phyloP scores from a whole-genome alignment of 2,888 invertebrate genomes.

The Tribolium freemani region DNA sequence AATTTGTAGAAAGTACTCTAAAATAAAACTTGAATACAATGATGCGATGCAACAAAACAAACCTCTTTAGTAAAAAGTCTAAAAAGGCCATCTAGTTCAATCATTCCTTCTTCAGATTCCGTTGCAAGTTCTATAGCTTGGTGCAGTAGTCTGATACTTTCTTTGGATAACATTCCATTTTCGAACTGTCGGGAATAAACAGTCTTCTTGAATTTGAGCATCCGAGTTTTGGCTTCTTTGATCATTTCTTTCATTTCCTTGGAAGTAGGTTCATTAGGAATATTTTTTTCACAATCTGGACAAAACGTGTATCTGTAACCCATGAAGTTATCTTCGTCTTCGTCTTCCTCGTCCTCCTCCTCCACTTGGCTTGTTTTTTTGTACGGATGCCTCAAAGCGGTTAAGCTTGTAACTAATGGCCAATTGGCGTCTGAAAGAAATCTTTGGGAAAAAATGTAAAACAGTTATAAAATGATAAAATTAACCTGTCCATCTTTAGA shows the following conservation, averaged over 20 bases:
- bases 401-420: slow-evolving; percentile 1
- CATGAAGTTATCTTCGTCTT: slow-evolving; percentile 14
- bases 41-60: not conserved
- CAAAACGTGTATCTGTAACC: not conserved
- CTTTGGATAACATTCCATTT: slow-evolving; percentile 74
- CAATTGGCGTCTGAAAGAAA: slow-evolving; percentile 16
- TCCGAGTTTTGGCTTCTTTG: slow-evolving; percentile 72
- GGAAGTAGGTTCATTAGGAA: slow-evolving; percentile 7
- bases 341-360: slow-evolving; percentile 2
- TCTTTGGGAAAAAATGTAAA: not conserved
- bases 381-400: slow-evolving; percentile 12
- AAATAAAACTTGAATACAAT: not conserved
- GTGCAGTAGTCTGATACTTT: slow-evolving; percentile 72
- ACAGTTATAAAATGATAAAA: not conserved
- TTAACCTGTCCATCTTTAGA: slow-evolving; percentile 20
- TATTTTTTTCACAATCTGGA: slow-evolving; percentile 11
- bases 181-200: slow-evolving; percentile 77
- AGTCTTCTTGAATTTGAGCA: slow-evolving; percentile 75
- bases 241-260: slow-evolving; percentile 14
- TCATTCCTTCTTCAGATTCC: slow-evolving; percentile 68
- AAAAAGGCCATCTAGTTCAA: slow-evolving; percentile 68
- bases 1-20: not conserved
- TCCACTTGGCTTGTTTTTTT: not conserved
- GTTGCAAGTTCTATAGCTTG: slow-evolving; percentile 71
- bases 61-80: slow-evolving; percentile 62